phyloP scores from a whole-genome alignment of 2,113 vertebrate species.

The Mystacornis crossleyi region DNA sequence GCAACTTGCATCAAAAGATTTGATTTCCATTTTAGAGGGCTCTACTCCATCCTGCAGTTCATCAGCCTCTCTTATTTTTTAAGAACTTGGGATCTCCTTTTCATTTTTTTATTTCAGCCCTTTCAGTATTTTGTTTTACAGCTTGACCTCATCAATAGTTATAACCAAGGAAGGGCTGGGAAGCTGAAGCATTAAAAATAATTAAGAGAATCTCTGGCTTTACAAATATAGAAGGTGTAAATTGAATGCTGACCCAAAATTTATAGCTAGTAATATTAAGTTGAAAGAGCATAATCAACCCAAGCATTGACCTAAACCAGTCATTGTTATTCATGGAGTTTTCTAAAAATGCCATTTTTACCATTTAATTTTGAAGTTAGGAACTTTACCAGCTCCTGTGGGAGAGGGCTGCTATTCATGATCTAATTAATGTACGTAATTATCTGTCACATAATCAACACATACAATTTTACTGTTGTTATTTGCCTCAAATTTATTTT shows the following conservation, averaged over 20 bases:
- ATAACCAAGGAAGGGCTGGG: background rate
- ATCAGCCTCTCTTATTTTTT: background rate
- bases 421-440: background rate
- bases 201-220: background rate
- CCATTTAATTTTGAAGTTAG: background rate
- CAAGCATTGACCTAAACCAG: background rate
- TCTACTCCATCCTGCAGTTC: background rate
- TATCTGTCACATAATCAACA: background rate
- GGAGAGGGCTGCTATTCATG: background rate
- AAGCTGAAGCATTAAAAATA: background rate
- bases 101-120: background rate
- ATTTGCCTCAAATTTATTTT: background rate
- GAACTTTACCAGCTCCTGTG: background rate
- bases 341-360: background rate
- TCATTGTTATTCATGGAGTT: background rate
- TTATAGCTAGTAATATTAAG: background rate
- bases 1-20: background rate
- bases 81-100: background rate
- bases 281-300: background rate
- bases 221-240: background rate
- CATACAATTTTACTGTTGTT: background rate
- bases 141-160: background rate
- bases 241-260: background rate
- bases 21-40: background rate
- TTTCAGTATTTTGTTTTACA: background rate